Conservation (phyloP, 1,140 invertebrate species). For the Sycophaga agraensis region DNA sequence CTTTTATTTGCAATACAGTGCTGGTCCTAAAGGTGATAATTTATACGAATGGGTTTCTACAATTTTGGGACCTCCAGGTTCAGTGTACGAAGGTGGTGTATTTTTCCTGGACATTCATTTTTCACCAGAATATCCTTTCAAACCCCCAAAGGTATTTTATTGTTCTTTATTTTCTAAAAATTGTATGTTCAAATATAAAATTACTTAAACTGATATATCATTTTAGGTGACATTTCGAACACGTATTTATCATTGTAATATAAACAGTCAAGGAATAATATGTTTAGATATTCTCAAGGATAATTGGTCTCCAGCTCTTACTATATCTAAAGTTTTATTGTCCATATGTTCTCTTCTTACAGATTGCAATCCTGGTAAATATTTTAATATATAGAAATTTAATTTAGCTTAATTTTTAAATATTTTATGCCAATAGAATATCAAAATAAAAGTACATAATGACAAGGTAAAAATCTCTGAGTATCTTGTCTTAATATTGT, state of each 20-base stretch:
- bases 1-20: conserved; percentile 61
- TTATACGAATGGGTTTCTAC: conserved; percentile 98
- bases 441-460: too few relatives aligned
- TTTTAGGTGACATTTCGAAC: conserved; percentile 92
- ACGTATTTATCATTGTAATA: conserved; percentile 95
- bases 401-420: too few relatives aligned
- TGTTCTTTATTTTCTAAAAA: not conserved
- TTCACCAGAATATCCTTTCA: conserved; percentile 95
- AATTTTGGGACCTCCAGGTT: conserved; percentile 91
- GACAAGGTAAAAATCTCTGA: too few relatives aligned
- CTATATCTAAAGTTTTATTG: conserved; percentile 91
- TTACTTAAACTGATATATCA: not conserved
- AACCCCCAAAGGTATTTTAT: conserved; percentile 83
- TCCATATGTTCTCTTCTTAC: conserved; percentile 94
- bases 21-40: conserved; percentile 95
- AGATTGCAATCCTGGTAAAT: conserved; percentile 92
- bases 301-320: conserved; percentile 94
- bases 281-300: conserved; percentile 95
- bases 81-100: conserved; percentile 91
- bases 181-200: conserved; percentile 13
- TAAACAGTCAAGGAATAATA: conserved; percentile 95
- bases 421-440: too few relatives aligned
- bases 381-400: too few relatives aligned
- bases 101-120: conserved; percentile 96
- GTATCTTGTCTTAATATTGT: too few relatives aligned